These are phyloP conservation scores for Tinea pellionella DNA, from an alignment of 2,888 invertebrate species.

Conservation along the genomic window DNA sequence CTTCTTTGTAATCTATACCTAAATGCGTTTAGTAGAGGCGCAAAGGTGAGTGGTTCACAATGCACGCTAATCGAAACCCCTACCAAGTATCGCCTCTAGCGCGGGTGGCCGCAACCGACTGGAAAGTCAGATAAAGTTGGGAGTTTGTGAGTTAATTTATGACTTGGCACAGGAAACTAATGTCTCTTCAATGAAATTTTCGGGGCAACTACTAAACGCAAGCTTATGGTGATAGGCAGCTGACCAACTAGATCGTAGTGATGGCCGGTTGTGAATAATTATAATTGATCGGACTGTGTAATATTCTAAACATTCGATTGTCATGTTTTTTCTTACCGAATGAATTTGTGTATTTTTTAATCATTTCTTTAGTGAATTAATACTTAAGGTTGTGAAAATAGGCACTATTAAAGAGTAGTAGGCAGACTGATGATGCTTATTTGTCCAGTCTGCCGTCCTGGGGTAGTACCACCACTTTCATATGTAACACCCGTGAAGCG, in stretches of 20 bases:
- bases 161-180: conserved; percentile 9
- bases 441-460: too few relatives aligned
- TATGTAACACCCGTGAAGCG: too few relatives aligned
- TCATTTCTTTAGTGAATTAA: too few relatives aligned
- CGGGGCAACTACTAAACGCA: not conserved
- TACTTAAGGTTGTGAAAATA: too few relatives aligned
- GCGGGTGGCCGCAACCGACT: conserved; percentile 24
- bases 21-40: conserved; percentile 2
- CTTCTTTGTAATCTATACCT: conserved; percentile 13
- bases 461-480: too few relatives aligned
- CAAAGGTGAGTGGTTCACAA: conserved; percentile 19
- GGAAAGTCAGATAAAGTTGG: conserved; percentile 45
- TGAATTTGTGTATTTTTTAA: too few relatives aligned
- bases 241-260: not conserved
- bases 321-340: too few relatives aligned
- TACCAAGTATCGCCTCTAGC: conserved; percentile 21
- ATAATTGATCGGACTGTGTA: too few relatives aligned
- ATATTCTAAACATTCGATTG: too few relatives aligned
- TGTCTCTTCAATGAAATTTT: conserved; percentile 10
- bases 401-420: too few relatives aligned
- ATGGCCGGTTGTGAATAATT: too few relatives aligned
- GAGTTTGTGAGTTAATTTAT: conserved; percentile 35
- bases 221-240: not conserved
- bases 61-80: conserved; percentile 30
- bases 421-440: too few relatives aligned